Conservation (phyloP, 2,888 invertebrate species). For the Lacanobia oleracea region DNA sequence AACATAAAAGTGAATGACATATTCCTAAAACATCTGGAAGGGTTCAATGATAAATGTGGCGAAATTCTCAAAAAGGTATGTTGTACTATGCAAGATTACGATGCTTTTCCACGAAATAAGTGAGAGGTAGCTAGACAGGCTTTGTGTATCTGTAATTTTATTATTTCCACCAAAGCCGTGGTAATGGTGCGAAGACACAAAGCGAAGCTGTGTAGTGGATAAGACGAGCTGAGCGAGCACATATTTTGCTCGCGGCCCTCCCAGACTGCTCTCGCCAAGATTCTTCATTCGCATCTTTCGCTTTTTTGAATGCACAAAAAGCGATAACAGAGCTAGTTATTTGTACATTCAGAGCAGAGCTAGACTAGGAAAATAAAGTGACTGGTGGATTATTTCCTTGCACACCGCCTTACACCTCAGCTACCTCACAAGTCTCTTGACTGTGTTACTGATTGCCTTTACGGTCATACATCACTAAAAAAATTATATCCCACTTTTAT, state of each 20-base stretch:
- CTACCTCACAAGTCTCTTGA: too few species aligned
- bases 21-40: slow-evolving; percentile 92
- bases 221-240: too few species aligned
- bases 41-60: slow-evolving; percentile 91
- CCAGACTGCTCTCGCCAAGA: neutral
- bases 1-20: slow-evolving; percentile 91
- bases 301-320: neutral
- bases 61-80: slow-evolving; percentile 85
- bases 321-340: too few species aligned
- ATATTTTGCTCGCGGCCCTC: too few species aligned
- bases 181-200: too few species aligned
- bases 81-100: neutral
- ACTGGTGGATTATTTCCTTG: too few species aligned
- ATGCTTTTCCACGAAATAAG: neutral
- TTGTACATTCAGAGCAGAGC: too few species aligned
- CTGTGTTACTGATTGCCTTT: neutral
- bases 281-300: neutral
- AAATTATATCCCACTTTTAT: slow-evolving; percentile 31
- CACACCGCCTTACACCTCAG: neutral
- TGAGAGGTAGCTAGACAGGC: neutral
- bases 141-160: neutral
- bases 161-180: too few species aligned
- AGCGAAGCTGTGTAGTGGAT: too few species aligned
- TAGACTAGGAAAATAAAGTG: too few species aligned
- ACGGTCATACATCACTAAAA: neutral